Evolutionary conservation across 2,113 vertebrate genomes (phyloP), one percentile per base, ranked within the genome.

Genomic region (Colaptes auratus): DNA sequence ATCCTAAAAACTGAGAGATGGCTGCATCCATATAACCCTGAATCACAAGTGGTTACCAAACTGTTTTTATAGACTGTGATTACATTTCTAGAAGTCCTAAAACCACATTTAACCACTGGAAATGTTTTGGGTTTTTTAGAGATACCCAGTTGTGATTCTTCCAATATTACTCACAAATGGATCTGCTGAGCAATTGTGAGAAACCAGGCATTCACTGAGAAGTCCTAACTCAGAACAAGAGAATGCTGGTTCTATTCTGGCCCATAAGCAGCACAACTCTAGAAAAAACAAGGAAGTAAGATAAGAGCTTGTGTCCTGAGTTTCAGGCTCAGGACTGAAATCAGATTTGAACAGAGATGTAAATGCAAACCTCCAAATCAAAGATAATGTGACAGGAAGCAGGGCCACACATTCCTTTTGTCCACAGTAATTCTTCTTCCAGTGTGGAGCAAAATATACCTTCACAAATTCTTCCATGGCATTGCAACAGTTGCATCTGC

Each of bases 41-140:
- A 96, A 97, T 94, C 92, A 93, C 59, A 82, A 81, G 67, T 94
- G 82, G 88, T 89, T 97, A 92, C 86, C 86, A 82, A 96, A 93
- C 74, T 93, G 69, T 42, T 74, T 97, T 96, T 94, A 90, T 74
- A 95, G 75, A 95, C 78, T 23, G n/a, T 25, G 27, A 58, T 66
- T 69, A 63, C 55, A 76, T 72, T 86, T 86, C 46, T 82, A 77
- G 52, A 35, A 90, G 52, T 82, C 2, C 25, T 76, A 60, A 53
- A 73, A 53, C 5, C 15, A 69, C 5, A 15, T 53, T 69, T 73
- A 70, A 70, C 19, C 44, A 50, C 25, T 63, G 76, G 53, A 91
- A 90, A 56, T 0, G 0, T 44, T 44, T 39, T 39, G 39, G n/a
- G 4, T 73, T 94, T 70, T 59, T 48, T 50, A 72, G 39, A 78